Evolutionary conservation across 1,140 invertebrate genomes (phyloP), one percentile per base, ranked within the genome.

Genomic region (Macrobrachium nipponense): DNA sequence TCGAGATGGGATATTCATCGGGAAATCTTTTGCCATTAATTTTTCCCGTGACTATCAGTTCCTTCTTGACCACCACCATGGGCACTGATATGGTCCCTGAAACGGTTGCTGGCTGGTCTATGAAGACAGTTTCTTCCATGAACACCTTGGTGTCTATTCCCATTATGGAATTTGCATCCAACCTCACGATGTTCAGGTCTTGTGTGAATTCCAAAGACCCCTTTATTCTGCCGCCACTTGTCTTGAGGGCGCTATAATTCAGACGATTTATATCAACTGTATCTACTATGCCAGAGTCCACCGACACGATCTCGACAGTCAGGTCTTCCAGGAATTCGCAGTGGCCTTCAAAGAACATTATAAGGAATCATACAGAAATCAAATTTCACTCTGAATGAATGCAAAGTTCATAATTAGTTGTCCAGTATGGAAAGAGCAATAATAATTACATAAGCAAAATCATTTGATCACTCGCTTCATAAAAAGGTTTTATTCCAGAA

Each of bases 121-220:
- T 83, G 61, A 58, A 51, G 4, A 83, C 36, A 0, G 62, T 75
- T n/a, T 44, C 58, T 5, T 36, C 12, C 23, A 73, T 27, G 18
- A 83, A 73, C 12, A 5, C 20, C 1, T 12, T 14, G 1, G 75
- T 58, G 17, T 27, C 12, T 8, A 83, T 58, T 6, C 70, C 70
- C 64, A 73, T 72, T 7, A 83, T 60, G 17, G 17, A 73, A 2
- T 27, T n/a, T 18, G 81, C 36, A 43, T 17, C 60, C 2, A 75
- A 60, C 14, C 43, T 60, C 3, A 58, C 58, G 14, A 73, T 70
- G 18, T 20, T 15, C 58, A 83, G 18, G 17, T 83, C 81, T n/a
- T 83, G 43, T 43, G 68, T 61, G 43, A 83, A 83, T 15, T 44
- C n/a, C 8, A 83, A 23, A 18, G 81, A 73, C n/a, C 81, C 68